Percentiles rank a stretch among this genome's conserved stretches.
phyloP scores from a whole-genome alignment of 2,888 invertebrate species.

The Agonopterix heracliana region DNA sequence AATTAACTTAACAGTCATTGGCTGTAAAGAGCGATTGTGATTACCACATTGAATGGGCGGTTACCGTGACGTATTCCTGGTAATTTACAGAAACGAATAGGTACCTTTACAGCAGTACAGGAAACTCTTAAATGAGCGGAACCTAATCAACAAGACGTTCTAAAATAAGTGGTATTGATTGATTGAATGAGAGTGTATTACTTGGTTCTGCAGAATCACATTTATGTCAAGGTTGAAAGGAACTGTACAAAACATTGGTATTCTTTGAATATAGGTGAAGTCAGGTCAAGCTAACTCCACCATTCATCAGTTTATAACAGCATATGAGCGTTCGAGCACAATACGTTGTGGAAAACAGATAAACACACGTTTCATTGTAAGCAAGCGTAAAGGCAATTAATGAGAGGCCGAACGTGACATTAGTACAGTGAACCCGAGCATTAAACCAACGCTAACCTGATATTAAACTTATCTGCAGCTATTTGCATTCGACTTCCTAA shows the following conservation, averaged over 20 bases:
- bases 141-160: neutral
- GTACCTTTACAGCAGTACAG: conserved; percentile 7
- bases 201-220: neutral
- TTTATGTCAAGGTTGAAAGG: neutral
- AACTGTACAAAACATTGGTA: neutral
- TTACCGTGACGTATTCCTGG: conserved; percentile 12
- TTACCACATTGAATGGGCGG: conserved; percentile 24
- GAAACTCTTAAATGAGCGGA: conserved; percentile 1
- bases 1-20: conserved; percentile 40
- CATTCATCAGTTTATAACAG: conserved; percentile 4
- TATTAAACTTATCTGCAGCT: conserved; percentile 73
- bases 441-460: conserved; percentile 56
- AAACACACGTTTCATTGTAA: conserved; percentile 58
- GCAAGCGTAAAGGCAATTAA: conserved; percentile 57
- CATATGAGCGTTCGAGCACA: conserved; percentile 15
- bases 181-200: neutral
- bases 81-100: conserved; percentile 15
- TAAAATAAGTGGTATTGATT: neutral
- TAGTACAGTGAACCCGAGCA: conserved; percentile 64
- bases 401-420: conserved; percentile 73
- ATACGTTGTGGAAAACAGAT: conserved; percentile 46
- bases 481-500: conserved; percentile 73
- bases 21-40: conserved; percentile 33
- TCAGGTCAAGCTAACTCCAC: too few species aligned
- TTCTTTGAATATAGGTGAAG: too few species aligned